Percentiles rank a stretch among this genome's conserved stretches.
phyloP scores from a whole-genome alignment of 1,140 invertebrate genomes.

The Drosophila equinoxialis region DNA sequence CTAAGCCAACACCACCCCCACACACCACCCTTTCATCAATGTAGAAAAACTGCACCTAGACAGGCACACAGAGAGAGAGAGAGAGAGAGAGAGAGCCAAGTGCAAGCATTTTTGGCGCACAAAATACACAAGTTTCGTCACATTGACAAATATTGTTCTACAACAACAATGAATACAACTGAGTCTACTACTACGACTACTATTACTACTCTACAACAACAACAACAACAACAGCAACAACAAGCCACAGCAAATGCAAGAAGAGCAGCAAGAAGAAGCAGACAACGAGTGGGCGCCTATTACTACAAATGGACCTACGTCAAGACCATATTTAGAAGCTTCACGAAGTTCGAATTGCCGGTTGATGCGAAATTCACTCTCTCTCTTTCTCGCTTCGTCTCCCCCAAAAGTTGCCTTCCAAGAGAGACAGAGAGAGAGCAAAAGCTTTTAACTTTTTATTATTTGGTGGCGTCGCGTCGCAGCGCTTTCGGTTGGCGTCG shows the following conservation, averaged over 20 bases:
- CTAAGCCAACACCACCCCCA: no score
- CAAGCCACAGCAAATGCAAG: no score
- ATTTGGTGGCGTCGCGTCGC: background rate
- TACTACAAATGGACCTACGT: background rate
- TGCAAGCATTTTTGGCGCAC: slow-evolving; percentile 14
- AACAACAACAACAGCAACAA: background rate
- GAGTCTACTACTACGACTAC: slow-evolving; percentile 3
- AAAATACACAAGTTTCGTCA: background rate
- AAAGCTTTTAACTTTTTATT: slow-evolving; percentile 12
- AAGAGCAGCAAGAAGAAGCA: background rate
- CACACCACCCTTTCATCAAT: background rate
- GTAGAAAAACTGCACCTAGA: background rate
- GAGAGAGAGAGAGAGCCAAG: background rate
- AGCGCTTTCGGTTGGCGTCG: background rate
- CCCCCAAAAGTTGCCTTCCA: no score
- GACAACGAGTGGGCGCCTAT: background rate
- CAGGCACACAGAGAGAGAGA: no score
- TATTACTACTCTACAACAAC: slow-evolving; percentile 2
- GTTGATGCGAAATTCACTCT: slow-evolving; percentile 13
- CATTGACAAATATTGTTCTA: slow-evolving; percentile 17
- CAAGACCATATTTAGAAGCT: slow-evolving; percentile 21
- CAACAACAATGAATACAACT: background rate
- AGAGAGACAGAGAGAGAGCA: background rate
- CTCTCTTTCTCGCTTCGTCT: background rate
- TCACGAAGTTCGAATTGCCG: slow-evolving; percentile 26